Evolutionary conservation across 1,140 invertebrate genomes (phyloP), one percentile per base, ranked within the genome.

Genomic region (Drosophila micromelanica): DNA sequence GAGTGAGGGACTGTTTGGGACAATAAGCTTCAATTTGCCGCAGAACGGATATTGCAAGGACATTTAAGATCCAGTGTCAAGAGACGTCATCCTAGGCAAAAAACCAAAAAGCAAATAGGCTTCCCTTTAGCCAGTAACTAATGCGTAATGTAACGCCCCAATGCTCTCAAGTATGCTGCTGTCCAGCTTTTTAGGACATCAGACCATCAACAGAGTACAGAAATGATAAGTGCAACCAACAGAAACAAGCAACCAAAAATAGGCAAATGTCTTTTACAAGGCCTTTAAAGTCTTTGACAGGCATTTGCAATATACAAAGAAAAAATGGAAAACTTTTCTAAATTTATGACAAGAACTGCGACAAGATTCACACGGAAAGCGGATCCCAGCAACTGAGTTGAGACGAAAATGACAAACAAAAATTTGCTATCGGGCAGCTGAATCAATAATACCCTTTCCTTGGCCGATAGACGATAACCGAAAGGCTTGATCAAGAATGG

Each of bases 121-220:
- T 46, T 62, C 23, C 6, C 59, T 65, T 48, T 9, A 42, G 23
- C 35, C 20, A 59, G 46, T 51, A 64, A 69, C 57, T 76, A 77
- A 75, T 51, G 73, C 64, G 63, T 75, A 71, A 68, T 61, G 60
- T 61, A 68, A 72, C 46, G 78, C 59, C 49, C 59, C 52, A 62
- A 80, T 78, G 81, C 81, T 77, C 75, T 86, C 77, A 86, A 86
- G 86, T 78, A 78, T 75, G 57, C 49, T 73, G 45, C 51, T 49
- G 30, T 3, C 27, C 27, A 15, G 27, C 30, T 37, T 52, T 12
- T 40, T 38, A 2, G 30, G 32, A 27, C 37, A 7, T 40, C 35
- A 30, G n/a, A 23, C 20, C 38, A 38, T 40, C 27, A 49, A 27
- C 15, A 37, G 35, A 30, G 7, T 17, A 49, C 70, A 52, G 46